A percentile compares a stretch with the other conserved stretches of the same genome.
These are phyloP conservation scores for Pollimyrus isidori DNA, from an alignment of 2,113 vertebrate genomes.

Conservation along the genomic window DNA sequence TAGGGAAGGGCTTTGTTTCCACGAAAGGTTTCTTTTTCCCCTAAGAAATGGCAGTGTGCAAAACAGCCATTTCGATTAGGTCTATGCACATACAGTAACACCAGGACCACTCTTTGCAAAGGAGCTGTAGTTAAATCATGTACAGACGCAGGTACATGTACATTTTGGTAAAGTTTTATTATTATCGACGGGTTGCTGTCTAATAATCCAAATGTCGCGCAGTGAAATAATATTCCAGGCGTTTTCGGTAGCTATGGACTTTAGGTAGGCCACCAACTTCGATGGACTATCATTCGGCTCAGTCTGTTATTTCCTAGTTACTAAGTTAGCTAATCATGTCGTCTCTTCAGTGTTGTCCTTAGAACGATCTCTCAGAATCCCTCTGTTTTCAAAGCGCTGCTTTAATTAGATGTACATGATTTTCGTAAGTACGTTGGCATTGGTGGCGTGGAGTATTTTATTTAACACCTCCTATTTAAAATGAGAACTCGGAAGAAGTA, in stretches of 20 bases:
- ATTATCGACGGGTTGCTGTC: background rate
- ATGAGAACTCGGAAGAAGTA: background rate
- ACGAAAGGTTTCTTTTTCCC: constrained; percentile 2
- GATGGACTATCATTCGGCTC: background rate
- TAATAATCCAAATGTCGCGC: background rate
- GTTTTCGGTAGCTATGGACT: background rate
- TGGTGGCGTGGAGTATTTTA: background rate
- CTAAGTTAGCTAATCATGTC: background rate
- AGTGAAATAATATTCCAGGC: background rate
- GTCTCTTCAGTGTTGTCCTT: background rate
- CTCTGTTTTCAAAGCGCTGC: background rate
- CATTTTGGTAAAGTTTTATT: background rate
- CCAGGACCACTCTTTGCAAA: background rate
- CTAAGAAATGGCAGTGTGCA: background rate
- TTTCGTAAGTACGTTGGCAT: background rate
- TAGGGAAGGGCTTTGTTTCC: constrained; percentile 17
- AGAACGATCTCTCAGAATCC: background rate
- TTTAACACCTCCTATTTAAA: background rate
- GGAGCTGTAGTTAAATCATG: background rate
- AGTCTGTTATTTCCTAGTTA: background rate
- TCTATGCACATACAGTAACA: background rate
- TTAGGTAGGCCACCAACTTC: background rate
- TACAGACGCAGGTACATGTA: background rate
- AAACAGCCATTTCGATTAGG: background rate
- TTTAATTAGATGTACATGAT: background rate